Conservation (phyloP, 2,888 invertebrate species). For the Xanthia togata region DNA sequence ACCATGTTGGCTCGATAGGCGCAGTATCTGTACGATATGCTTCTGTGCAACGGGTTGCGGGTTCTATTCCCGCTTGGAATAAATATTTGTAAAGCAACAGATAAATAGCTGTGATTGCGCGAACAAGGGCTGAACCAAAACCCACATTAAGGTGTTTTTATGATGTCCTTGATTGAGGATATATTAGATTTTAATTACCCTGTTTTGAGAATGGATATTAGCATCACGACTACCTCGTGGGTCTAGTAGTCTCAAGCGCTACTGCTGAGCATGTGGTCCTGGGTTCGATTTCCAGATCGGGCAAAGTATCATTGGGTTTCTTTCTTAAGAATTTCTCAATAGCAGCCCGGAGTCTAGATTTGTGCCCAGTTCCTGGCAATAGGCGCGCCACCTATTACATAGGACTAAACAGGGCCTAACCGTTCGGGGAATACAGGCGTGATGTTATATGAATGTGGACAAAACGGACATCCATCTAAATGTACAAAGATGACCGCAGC, state of each 20-base stretch:
- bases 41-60: background rate
- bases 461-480: background rate
- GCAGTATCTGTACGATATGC: slow-evolving; percentile 36
- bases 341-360: background rate
- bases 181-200: background rate
- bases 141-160: background rate
- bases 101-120: background rate
- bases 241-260: too few species aligned
- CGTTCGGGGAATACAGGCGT: background rate
- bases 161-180: background rate
- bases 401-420: background rate
- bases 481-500: background rate
- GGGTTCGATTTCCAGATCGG: background rate
- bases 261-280: too few species aligned
- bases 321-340: background rate
- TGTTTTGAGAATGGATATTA: background rate
- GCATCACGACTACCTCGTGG: too few species aligned
- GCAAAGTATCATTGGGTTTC: background rate
- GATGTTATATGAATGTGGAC: too few species aligned
- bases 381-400: background rate
- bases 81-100: background rate
- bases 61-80: background rate
- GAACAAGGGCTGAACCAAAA: background rate
- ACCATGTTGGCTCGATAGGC: background rate
- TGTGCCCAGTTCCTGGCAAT: background rate